phyloP scores from a whole-genome alignment of 2,888 invertebrate species.

The Microctonus hyperodae region DNA sequence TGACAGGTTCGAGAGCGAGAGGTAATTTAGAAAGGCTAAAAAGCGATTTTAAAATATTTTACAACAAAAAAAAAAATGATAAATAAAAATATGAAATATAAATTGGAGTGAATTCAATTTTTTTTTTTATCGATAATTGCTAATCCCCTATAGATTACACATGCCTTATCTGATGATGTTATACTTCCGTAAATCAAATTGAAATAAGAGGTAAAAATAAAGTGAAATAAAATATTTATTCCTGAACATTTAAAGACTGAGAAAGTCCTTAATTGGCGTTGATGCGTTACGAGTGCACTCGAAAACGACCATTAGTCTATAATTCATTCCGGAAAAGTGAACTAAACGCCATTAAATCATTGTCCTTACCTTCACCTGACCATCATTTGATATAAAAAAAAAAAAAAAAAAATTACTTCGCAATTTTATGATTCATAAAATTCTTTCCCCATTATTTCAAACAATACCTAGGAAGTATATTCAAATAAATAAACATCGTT shows the following conservation, averaged over 20 bases:
- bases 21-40: not conserved
- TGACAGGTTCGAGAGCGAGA: conserved; percentile 1
- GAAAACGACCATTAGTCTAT: not conserved
- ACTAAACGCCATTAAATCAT: conserved; percentile 2
- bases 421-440: not conserved
- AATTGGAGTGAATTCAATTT: not conserved
- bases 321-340: not conserved
- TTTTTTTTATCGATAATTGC: not conserved
- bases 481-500: not conserved
- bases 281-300: conserved; percentile 35
- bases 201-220: not conserved
- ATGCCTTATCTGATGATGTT: conserved; percentile 5
- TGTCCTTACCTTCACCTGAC: not conserved
- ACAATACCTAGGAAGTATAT: not conserved
- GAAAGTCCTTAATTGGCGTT: conserved; percentile 46
- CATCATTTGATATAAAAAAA: not conserved
- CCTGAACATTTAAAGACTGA: conserved; percentile 25
- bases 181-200: not conserved
- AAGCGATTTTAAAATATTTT: not conserved
- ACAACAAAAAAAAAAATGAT: not conserved
- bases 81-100: not conserved
- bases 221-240: not conserved
- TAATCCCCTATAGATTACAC: not conserved
- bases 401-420: not conserved
- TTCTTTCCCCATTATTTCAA: not conserved